These are phyloP conservation scores for Indri indri DNA, from an alignment of 2,113 vertebrate species.

Conservation along the genomic window DNA sequence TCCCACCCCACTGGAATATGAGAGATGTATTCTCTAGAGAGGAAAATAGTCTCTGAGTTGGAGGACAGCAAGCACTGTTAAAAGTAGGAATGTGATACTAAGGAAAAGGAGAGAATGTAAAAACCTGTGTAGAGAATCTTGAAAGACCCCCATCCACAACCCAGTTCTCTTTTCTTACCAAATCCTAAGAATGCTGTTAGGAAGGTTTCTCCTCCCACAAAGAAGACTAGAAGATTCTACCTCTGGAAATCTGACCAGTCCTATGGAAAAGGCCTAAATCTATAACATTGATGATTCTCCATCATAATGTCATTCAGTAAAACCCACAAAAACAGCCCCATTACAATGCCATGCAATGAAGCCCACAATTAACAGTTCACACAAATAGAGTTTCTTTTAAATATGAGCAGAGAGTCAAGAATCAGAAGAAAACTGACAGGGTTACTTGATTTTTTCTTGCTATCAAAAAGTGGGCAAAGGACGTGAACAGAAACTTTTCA, in stretches of 20 bases:
- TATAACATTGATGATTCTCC: neutral
- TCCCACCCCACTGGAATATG: neutral
- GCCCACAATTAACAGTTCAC: neutral
- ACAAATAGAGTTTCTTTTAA: neutral
- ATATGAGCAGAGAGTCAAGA: neutral
- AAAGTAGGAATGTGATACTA: neutral
- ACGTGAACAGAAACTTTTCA: no score
- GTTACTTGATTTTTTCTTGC: no score
- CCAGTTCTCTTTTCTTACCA: neutral
- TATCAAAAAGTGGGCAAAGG: no score
- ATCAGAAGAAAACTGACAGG: neutral
- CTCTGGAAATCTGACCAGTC: neutral
- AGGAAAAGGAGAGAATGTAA: neutral
- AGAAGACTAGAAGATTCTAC: neutral
- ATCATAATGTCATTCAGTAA: neutral
- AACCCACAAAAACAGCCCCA: neutral
- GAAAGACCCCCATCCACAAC: neutral
- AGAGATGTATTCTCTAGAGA: neutral
- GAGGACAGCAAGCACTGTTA: neutral
- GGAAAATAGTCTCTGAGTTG: neutral
- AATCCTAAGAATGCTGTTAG: neutral
- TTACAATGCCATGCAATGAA: neutral
- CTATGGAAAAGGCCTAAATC: neutral
- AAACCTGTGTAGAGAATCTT: neutral
- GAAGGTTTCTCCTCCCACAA: neutral